Percentiles rank a stretch among this genome's conserved stretches.
Evolutionary conservation across 2,113 vertebrate species (phyloP).

Genomic region (Cygnus atratus): DNA sequence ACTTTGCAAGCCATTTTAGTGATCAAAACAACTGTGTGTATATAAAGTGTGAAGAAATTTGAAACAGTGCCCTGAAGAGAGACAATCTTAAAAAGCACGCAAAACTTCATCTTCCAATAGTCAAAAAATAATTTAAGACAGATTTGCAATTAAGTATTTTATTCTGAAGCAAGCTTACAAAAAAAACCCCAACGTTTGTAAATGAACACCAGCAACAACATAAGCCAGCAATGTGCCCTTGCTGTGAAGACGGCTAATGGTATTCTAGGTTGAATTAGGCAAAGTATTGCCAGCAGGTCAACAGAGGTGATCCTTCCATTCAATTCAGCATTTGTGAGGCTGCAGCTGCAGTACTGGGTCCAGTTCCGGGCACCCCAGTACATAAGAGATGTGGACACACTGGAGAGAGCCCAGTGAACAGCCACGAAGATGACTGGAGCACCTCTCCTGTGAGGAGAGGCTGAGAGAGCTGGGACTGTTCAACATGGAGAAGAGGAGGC

Average conservation of each 20-base stretch:
- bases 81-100: background rate
- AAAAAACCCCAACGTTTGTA: background rate
- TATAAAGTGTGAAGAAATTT: background rate
- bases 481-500: no score
- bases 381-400: no score
- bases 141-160: background rate
- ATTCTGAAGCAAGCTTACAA: background rate
- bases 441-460: no score
- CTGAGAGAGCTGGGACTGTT: no score
- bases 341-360: no score
- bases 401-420: no score
- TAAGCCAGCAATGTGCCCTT: background rate
- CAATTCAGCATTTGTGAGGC: no score
- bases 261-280: no score
- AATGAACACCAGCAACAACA: background rate
- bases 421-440: no score
- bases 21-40: background rate
- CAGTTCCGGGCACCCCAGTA: no score
- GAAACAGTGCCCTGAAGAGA: background rate
- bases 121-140: background rate
- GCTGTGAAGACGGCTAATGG: background rate
- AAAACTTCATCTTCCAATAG: background rate
- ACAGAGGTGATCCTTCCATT: no score
- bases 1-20: background rate
- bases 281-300: no score